phyloP scores from a whole-genome alignment of 2,888 invertebrate species.

The Tanypteryx hageni region DNA sequence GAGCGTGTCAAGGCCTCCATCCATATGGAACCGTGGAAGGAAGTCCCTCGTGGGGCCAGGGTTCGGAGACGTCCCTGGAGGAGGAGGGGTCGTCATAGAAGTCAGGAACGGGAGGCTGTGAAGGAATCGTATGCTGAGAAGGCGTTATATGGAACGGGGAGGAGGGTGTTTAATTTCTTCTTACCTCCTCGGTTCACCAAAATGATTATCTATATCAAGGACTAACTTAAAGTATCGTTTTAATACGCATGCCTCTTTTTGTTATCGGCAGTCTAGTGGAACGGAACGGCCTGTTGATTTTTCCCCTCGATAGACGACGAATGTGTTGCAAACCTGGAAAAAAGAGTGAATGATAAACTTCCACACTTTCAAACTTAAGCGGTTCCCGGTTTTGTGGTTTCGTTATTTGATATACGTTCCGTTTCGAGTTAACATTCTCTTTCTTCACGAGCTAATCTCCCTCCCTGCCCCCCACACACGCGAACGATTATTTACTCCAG shows the following conservation, averaged over 20 bases:
- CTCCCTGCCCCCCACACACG: not conserved
- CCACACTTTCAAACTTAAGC: not conserved
- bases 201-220: not conserved
- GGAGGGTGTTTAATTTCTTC: not conserved
- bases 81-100: slow-evolving; percentile 80
- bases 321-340: too few relatives aligned
- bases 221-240: not conserved
- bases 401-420: not conserved
- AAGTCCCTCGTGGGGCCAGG: slow-evolving; percentile 79
- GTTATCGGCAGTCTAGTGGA: not conserved
- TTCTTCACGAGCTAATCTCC: slow-evolving; percentile 20
- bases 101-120: slow-evolving; percentile 74
- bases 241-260: not conserved
- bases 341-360: not conserved
- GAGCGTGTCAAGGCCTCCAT: slow-evolving; percentile 73
- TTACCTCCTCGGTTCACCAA: not conserved
- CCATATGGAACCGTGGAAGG: slow-evolving; percentile 40
- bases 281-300: not conserved
- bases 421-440: slow-evolving; percentile 2
- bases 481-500: not conserved
- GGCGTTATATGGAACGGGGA: not conserved
- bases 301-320: too few relatives aligned
- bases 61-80: slow-evolving; percentile 73
- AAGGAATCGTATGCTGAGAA: not conserved
- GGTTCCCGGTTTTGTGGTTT: not conserved